Conservation (phyloP, 2,113 vertebrate genomes). For the Stomatorhinus ivindoensis region DNA sequence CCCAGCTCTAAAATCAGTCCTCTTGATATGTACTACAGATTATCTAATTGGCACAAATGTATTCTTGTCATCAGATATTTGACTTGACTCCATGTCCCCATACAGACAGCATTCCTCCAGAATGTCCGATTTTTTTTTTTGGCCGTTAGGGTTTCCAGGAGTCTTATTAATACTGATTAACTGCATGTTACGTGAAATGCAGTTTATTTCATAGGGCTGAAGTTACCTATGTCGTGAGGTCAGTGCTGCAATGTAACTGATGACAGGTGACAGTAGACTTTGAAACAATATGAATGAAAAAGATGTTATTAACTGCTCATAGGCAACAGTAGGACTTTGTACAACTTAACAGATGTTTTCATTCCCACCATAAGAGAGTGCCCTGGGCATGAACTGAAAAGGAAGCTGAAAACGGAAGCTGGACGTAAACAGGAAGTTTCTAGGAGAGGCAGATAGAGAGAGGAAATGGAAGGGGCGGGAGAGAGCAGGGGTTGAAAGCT, state of each 20-base stretch:
- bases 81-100: neutral
- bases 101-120: neutral
- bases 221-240: neutral
- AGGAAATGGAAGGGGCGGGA: constrained; percentile 58
- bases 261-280: neutral
- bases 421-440: constrained; percentile 67
- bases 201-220: neutral
- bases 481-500: constrained; percentile 51
- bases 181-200: neutral
- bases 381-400: constrained; percentile 36
- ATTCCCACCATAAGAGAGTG: constrained; percentile 27
- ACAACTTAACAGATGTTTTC: neutral
- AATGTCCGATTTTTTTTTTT: neutral
- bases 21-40: neutral
- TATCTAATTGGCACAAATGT: neutral
- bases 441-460: constrained; percentile 54
- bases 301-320: neutral
- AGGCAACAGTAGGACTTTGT: neutral
- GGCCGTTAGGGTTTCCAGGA: neutral
- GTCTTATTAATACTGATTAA: neutral
- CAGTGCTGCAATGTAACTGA: neutral
- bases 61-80: neutral
- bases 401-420: constrained; percentile 53
- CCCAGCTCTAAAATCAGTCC: neutral
- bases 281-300: neutral